Conservation (phyloP, 2,113 vertebrate species). For the Lasiurus borealis region DNA sequence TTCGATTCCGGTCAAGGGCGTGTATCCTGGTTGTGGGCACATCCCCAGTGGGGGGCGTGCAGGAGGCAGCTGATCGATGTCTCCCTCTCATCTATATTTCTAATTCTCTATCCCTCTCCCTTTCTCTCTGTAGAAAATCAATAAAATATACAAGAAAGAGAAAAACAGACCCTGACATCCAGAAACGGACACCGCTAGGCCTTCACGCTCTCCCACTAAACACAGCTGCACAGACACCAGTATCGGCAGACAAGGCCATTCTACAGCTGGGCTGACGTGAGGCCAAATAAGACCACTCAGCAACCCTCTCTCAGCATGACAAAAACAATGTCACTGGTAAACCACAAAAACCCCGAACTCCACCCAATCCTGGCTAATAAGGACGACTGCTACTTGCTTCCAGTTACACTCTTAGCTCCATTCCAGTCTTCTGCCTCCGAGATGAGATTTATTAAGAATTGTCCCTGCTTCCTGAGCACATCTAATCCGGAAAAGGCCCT, state of each 20-base stretch:
- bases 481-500: not conserved
- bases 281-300: not conserved
- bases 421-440: not conserved
- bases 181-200: not conserved
- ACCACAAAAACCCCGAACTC: not conserved
- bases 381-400: not conserved
- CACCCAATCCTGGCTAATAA: not conserved
- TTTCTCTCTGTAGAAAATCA: too few species aligned
- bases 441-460: conserved; percentile 5
- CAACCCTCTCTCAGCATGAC: not conserved
- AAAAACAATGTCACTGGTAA: not conserved
- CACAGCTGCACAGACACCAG: not conserved
- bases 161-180: not conserved
- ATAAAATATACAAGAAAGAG: too few species aligned
- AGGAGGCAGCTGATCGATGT: too few species aligned
- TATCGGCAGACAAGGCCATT: not conserved
- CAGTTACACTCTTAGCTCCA: not conserved
- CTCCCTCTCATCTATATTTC: too few species aligned
- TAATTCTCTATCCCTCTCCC: too few species aligned
- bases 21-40: too few species aligned
- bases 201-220: not conserved
- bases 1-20: too few species aligned
- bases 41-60: too few species aligned
- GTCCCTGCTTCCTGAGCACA: not conserved
- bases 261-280: not conserved